Percentiles rank a stretch among this genome's conserved stretches.
These are phyloP conservation scores for Patella vulgata DNA, from an alignment of 1,140 invertebrate genomes.

Conservation along the genomic window DNA sequence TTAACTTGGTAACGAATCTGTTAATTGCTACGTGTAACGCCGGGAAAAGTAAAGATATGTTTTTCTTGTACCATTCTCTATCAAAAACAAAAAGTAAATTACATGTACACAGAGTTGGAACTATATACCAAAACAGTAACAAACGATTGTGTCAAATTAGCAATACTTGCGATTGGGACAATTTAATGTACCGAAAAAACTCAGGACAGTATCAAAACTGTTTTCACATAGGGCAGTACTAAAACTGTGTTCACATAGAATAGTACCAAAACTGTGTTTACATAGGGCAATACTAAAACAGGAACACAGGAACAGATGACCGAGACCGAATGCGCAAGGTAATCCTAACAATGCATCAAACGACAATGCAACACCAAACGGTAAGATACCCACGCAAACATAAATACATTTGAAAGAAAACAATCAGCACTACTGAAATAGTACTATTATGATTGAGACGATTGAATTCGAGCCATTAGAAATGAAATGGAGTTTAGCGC, in stretches of 20 bases:
- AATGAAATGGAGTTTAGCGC: too few relatives aligned
- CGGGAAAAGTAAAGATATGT: slow-evolving; percentile 48
- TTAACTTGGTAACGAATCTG: too few relatives aligned
- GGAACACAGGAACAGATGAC: too few relatives aligned
- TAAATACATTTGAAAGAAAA: too few relatives aligned
- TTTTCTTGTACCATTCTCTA: slow-evolving; percentile 59
- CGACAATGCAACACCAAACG: too few relatives aligned
- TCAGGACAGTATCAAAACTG: not conserved
- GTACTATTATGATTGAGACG: too few relatives aligned
- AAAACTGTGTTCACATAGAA: not conserved
- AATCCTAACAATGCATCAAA: too few relatives aligned
- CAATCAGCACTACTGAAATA: too few relatives aligned
- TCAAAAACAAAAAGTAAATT: slow-evolving; percentile 17
- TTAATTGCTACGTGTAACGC: slow-evolving; percentile 40
- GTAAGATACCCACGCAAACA: too few relatives aligned
- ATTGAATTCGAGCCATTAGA: too few relatives aligned
- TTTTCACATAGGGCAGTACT: not conserved
- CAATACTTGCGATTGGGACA: not conserved
- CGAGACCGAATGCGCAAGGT: too few relatives aligned
- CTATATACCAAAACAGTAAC: not conserved
- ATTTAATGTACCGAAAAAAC: not conserved
- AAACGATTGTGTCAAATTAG: not conserved
- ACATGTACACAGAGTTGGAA: not conserved
- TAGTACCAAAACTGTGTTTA: not conserved
- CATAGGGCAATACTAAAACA: too few relatives aligned